phyloP scores from a whole-genome alignment of 92 coral and sea anemone species.

The Phenganax subtilis region DNA sequence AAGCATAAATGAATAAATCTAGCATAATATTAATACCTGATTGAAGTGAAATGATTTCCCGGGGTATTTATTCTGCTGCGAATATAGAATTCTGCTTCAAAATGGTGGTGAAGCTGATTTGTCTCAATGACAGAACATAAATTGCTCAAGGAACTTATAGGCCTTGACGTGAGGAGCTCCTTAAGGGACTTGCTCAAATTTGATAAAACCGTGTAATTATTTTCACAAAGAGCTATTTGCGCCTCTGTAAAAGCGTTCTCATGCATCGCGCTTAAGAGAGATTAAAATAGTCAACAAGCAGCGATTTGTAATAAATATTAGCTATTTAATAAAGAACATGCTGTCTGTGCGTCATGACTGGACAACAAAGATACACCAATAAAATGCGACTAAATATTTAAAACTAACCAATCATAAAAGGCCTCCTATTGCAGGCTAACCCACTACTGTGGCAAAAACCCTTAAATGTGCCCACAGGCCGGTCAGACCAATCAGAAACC shows the following conservation, averaged over 20 bases:
- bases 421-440: neutral
- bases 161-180: neutral
- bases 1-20: neutral
- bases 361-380: neutral
- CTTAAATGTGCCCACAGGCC: neutral
- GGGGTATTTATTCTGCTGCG: neutral
- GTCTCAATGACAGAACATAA: neutral
- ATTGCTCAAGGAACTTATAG: neutral
- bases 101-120: no score
- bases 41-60: neutral
- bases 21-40: neutral
- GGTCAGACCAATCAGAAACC: neutral
- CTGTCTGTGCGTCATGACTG: no score
- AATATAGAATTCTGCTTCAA: neutral
- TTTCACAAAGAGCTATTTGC: neutral
- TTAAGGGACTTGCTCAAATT: neutral
- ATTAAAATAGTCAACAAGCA: no score
- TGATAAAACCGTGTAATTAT: neutral
- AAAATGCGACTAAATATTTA: neutral
- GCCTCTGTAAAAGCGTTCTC: neutral
- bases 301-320: no score
- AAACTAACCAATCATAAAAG: neutral
- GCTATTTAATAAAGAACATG: no score
- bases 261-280: neutral
- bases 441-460: conserved; percentile 4